Conservation (phyloP, 1,140 invertebrate genomes). For the Meloidogyne exigua region DNA sequence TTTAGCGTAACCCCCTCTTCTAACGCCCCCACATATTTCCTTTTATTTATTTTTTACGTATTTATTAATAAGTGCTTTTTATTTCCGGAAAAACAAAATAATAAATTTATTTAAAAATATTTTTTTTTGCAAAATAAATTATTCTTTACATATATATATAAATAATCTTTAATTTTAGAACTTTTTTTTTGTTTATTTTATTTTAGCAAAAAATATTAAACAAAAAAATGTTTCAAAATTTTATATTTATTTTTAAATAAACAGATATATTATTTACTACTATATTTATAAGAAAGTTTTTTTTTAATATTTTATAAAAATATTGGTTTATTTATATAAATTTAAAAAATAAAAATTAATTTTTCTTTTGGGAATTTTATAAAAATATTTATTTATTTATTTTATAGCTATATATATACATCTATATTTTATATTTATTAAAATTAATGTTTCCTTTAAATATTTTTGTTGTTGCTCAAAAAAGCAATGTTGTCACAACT, state of each 20-base stretch:
- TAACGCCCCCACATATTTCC: background rate
- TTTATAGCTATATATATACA: background rate
- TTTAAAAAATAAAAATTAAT: too few species aligned
- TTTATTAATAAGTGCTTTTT: background rate
- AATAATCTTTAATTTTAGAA: too few species aligned
- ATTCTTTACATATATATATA: too few species aligned
- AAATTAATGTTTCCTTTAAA: background rate
- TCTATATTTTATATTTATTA: background rate
- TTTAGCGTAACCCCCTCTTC: background rate
- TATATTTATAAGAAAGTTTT: too few species aligned
- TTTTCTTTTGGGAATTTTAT: background rate
- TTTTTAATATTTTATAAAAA: too few species aligned
- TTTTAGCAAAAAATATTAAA: too few species aligned
- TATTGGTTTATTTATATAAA: too few species aligned
- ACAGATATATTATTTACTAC: too few species aligned
- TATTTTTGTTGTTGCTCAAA: background rate
- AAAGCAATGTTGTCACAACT: background rate
- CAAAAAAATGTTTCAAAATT: too few species aligned
- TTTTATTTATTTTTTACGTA: background rate
- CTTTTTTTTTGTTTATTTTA: too few species aligned
- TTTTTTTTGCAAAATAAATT: background rate
- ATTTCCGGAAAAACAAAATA: background rate
- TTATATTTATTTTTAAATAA: too few species aligned
- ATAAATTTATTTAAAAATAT: background rate
- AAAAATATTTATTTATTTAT: background rate